Conservation (phyloP, 2,888 invertebrate species). For the Ectemnius lituratus region DNA sequence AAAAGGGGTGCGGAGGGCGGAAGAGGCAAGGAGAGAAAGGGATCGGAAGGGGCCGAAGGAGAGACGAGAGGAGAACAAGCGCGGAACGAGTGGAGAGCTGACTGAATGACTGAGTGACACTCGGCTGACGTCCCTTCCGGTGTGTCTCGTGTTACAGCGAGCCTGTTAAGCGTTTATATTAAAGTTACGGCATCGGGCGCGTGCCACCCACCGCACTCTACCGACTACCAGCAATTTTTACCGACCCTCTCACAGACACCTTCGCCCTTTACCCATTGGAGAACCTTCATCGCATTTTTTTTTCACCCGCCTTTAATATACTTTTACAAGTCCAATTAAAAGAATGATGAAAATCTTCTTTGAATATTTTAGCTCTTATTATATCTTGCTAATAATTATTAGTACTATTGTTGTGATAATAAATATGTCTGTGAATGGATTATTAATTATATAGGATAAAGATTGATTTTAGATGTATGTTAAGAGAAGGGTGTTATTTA, state of each 20-base stretch:
- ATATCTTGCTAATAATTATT: too few relatives aligned
- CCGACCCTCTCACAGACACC: constrained; percentile 29
- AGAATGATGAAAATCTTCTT: too few relatives aligned
- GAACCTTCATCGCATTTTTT: not conserved
- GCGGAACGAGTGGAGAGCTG: constrained; percentile 57
- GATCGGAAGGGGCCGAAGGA: constrained; percentile 17
- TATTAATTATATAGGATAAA: too few relatives aligned
- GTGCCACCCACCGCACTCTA: constrained; percentile 72
- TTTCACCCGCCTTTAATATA: not conserved
- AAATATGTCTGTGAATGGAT: too few relatives aligned
- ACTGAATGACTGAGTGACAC: constrained; percentile 74
- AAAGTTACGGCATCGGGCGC: constrained; percentile 75
- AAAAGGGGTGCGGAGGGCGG: constrained; percentile 10
- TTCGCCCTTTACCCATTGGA: constrained; percentile 24
- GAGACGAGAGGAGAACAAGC: constrained; percentile 47
- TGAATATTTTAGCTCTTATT: too few relatives aligned
- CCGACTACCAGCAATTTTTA: constrained; percentile 41
- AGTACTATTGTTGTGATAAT: too few relatives aligned
- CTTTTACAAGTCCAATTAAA: too few relatives aligned
- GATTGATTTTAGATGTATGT: too few relatives aligned
- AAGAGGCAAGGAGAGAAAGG: constrained; percentile 9
- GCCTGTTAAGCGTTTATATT: constrained; percentile 74
- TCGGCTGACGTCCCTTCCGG: constrained; percentile 76
- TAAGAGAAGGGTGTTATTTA: too few relatives aligned
- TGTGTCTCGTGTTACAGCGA: constrained; percentile 75